Evolutionary conservation across 2,797 vertebrate species (phyloP), one percentile per base, ranked within the genome.

Genomic region (Cirrhinus mrigala): DNA sequence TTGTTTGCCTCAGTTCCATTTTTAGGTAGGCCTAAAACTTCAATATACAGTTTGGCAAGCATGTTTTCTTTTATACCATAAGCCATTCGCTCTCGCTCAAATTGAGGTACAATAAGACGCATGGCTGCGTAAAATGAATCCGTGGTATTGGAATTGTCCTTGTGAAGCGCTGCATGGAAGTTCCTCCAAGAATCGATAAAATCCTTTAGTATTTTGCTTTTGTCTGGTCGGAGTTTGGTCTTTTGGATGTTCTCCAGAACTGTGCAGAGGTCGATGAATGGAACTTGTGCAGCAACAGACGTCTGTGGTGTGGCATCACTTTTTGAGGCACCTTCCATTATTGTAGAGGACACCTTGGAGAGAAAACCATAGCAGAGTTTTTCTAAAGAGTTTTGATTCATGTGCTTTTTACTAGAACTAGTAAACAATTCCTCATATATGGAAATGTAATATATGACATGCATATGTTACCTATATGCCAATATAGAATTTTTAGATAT

Each of bases 61-160:
- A 99, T 97, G 70, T 91, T 99, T 92, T 99, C 98, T 92, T 99
- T 99, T 90, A 99, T 99, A 73, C 98, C 98, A 9, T 99, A 99
- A 0, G 98, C 98, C 96, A 99, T 96, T 64, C 98, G 95, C 89
- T 99, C 98, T 87, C 98, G 95, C 88, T 99, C 98, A 73, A 97
- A 86, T 4, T 97, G 91, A 0, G 98, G 98, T 15, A 99, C 96
- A 54, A 99, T 96, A 85, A 99, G 98, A 44, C 98, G 96, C 96
- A 99, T 97, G 0, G 98, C 97, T 16, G 97, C 96, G 84, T 98
- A 99, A 92, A 99, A 99, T 1, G 98, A 99, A 93, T 99, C 98
- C 3, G 93, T 93, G 14, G 97, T 95, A 0, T 93, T 91, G 62
- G 94, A 95, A 27, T 94, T 90, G 37, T 96, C 95, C 87, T 97